Evolutionary conservation across 1,140 invertebrate species (phyloP), one percentile per base, ranked within the genome.

Genomic region (Drosophila quadrilineata): DNA sequence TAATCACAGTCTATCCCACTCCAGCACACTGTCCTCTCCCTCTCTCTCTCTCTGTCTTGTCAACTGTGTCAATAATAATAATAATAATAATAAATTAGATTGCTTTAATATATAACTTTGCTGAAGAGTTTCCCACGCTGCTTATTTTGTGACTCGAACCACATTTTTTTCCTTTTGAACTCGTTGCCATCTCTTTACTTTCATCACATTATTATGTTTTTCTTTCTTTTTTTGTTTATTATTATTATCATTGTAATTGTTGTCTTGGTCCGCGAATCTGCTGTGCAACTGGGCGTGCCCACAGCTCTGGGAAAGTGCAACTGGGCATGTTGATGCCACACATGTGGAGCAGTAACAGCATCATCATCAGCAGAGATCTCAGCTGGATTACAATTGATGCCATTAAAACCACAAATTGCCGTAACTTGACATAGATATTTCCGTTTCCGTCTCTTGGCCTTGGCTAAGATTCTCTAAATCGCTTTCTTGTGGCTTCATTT

Each of bases 401-500:
- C 65, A 69, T 82, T 76, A 76, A 84, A 84, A 73, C 73, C 76
- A 63, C 77, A 82, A 82, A 82, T 84, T 82, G 77, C 76, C 73
- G 64, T 63, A 73, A 84, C 77, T 82, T 82, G 77, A 52, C 73
- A 33, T 54, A 76, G 73, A 70, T 76, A 84, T 82, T 73, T 82
- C 77, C 76, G 77, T 52, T 82, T 82, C 76, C 77, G 75, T 70
- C 67, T 43, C 10, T n/a, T n/a, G 16, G 45, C 26, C 9, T 10
- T 45, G 31, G 22, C 29, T n/a, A n/a, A n/a, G n/a, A n/a, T 45
- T 48, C 41, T 48, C 67, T 60, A 57, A 40, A 60, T 52, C 38
- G 10, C 17, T 10, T 14, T 35, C 9, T 38, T 41, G 45, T 24
- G 29, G 26, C 82, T n/a, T 69, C 53, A 84, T 76, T 76, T 76